These are phyloP conservation scores for Amphilophus citrinellus DNA, from an alignment of 2,113 vertebrate species.

Conservation along the genomic window DNA sequence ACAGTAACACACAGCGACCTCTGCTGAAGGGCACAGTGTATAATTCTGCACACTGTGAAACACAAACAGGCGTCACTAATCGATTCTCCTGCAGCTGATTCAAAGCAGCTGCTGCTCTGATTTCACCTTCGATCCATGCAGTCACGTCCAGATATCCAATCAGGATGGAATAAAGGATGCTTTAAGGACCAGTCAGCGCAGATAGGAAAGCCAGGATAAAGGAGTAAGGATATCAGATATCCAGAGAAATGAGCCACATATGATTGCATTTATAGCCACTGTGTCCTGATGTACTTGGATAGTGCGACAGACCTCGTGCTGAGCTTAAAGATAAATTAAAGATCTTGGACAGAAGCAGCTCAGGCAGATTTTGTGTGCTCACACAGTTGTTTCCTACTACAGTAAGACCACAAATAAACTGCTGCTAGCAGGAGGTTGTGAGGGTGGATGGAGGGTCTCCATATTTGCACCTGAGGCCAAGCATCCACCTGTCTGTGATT, in stretches of 20 bases:
- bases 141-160: accelerated
- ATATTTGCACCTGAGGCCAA: neutral
- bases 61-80: neutral
- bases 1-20: neutral
- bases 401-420: neutral
- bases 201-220: neutral
- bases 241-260: neutral
- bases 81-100: neutral
- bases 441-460: neutral
- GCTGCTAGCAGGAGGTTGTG: neutral
- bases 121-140: neutral
- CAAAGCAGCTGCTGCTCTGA: neutral
- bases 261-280: too few species aligned
- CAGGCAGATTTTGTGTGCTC: accelerated
- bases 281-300: accelerated
- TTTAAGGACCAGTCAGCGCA: neutral
- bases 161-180: neutral
- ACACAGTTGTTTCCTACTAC: neutral
- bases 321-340: neutral
- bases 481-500: too few species aligned
- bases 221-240: neutral
- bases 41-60: neutral
- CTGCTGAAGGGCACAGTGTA: neutral
- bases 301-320: neutral
- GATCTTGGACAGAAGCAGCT: neutral